These are phyloP conservation scores for Amblyornis subalaris DNA, from an alignment of 2,113 vertebrate species.

Conservation along the genomic window DNA sequence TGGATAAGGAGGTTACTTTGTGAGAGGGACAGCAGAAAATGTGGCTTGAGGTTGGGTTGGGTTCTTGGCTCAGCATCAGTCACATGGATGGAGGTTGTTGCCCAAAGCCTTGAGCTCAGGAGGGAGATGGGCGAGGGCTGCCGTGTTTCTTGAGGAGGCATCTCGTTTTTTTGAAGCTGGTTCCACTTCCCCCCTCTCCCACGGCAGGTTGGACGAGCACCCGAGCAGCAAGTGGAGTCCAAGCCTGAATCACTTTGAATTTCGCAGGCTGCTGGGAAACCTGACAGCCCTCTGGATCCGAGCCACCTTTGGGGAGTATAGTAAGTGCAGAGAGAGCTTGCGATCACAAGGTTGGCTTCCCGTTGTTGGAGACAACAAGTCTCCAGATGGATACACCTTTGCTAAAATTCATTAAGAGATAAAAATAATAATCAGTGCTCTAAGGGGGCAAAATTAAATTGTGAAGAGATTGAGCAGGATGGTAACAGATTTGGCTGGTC, in stretches of 20 bases:
- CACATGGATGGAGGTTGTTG: accelerated
- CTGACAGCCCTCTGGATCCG: conserved; percentile 87
- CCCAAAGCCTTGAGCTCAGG: not conserved
- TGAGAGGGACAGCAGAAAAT: not conserved
- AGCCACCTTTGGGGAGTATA: conserved; percentile 86
- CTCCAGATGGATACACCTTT: not conserved
- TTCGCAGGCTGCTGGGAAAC: conserved; percentile 84
- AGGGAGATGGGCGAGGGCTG: not conserved
- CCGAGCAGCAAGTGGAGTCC: conserved; percentile 83
- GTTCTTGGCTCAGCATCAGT: accelerated
- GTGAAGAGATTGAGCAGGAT: not conserved
- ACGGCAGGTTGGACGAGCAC: conserved; percentile 81
- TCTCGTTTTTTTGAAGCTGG: not conserved
- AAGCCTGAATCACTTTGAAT: conserved; percentile 79
- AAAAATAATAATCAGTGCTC: not conserved
- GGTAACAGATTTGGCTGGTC: not conserved
- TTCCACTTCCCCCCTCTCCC: not conserved
- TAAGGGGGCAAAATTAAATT: not conserved
- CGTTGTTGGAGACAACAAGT: accelerated
- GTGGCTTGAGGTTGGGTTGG: not conserved
- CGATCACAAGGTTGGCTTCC: not conserved
- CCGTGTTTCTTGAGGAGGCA: accelerated
- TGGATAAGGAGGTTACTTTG: not conserved
- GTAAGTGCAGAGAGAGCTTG: conserved; percentile 65
- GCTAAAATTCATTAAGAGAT: not conserved